Evolutionary conservation across 1,140 invertebrate species (phyloP).

Genomic region (Ostrea denselamellosa): DNA sequence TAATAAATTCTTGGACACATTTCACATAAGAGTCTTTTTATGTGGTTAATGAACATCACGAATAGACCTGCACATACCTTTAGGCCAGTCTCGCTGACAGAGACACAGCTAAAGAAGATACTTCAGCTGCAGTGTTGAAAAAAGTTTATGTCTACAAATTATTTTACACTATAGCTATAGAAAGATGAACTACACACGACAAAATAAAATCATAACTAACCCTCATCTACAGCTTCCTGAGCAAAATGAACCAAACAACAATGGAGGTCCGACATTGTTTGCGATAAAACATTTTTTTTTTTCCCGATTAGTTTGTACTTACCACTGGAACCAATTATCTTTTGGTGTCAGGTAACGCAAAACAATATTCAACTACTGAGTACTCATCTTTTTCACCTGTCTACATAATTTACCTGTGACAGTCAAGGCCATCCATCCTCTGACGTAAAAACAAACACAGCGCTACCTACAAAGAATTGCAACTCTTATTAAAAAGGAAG

Average conservation of each 20-base stretch:
- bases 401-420: constrained; percentile 27
- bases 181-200: no score
- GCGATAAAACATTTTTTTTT: background rate
- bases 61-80: no score
- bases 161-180: no score
- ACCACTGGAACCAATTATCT: background rate
- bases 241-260: background rate
- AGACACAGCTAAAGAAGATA: no score
- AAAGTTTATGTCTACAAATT: no score
- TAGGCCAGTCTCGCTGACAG: no score
- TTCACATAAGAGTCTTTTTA: no score
- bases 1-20: no score
- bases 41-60: no score
- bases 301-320: background rate
- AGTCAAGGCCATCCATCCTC: constrained; percentile 20
- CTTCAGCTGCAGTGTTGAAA: no score
- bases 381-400: constrained; percentile 31
- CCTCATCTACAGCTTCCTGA: background rate
- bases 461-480: background rate
- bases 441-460: constrained; percentile 22
- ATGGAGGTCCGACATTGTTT: background rate
- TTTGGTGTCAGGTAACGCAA: constrained; percentile 9
- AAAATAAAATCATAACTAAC: background rate
- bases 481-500: background rate
- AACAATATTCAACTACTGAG: background rate